Evolutionary conservation across 2,797 vertebrate species (phyloP), one percentile per base, ranked within the genome.

Genomic region (Cuniculus paca): DNA sequence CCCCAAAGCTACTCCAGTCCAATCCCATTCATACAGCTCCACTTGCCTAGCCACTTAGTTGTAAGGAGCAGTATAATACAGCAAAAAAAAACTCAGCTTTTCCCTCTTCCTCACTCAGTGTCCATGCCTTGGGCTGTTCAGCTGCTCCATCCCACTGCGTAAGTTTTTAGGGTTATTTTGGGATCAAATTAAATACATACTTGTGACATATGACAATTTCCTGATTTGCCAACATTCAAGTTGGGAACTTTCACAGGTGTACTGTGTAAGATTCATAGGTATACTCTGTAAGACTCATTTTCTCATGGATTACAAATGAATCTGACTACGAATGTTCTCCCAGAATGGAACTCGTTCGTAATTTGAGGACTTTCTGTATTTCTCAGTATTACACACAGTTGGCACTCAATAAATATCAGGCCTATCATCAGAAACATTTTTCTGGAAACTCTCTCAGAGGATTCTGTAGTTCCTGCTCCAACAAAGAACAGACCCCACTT

Each of bases 111-210:
- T 61, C 28, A 26, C 42, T 65, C 42, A 50, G 6, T 8, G 22
- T 34, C 26, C 56, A 48, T 0, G 2, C 28, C 77, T 20, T 20
- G 0, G 42, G 26, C 12, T 19, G 3, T 45, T 75, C 26, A 78
- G 70, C 63, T 88, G 12, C 20, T 85, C 52, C 52, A 77, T 22
- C 54, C 17, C 20, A 77, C 52, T 24, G 4, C 11, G 54, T 28
- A 81, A 50, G 52, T 31, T 36, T 77, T 65, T 31, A 72, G 54
- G 22, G 42, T 79, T 85, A 88, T 60, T 91, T 68, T 10, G 74
- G 34, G 17, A 88, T 42, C 34, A 72, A 85, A 81, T n/a, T 50
- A 60, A 92, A 94, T 3, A 95, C 6, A 90, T 61, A 31, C n/a
- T n/a, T 60, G 26, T 81, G 56, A 77, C 31, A 16, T 88, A 60